These are phyloP conservation scores for Craterocephalus amniculus DNA, from an alignment of 2,797 vertebrate species.

Conservation along the genomic window DNA sequence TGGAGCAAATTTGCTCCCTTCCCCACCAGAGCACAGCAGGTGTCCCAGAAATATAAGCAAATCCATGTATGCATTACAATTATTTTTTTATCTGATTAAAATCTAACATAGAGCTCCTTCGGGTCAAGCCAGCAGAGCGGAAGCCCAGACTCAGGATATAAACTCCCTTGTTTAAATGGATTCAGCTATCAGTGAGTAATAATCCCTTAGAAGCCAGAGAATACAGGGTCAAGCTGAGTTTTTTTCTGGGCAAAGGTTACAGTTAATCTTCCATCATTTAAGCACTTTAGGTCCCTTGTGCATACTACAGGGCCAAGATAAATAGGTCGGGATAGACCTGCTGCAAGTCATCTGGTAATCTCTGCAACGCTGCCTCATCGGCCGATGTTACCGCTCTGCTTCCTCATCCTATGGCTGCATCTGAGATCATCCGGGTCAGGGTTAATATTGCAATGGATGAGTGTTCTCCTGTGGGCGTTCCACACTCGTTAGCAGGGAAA, in stretches of 20 bases:
- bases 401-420: constrained; percentile 52
- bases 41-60: constrained; percentile 10
- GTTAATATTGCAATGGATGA: constrained; percentile 50
- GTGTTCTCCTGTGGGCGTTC: constrained; percentile 41
- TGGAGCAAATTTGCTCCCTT: constrained; percentile 5
- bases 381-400: constrained; percentile 31
- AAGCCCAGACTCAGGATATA: constrained; percentile 67
- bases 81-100: constrained; percentile 26
- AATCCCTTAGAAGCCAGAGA: constrained; percentile 84
- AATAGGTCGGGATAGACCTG: constrained; percentile 56
- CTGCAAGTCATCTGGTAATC: constrained; percentile 69
- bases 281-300: constrained; percentile 55
- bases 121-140: constrained; percentile 79
- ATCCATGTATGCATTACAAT: constrained; percentile 18
- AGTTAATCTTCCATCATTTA: constrained; percentile 69
- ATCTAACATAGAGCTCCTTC: constrained; percentile 61
- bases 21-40: constrained; percentile 13
- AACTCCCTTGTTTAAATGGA: constrained; percentile 79
- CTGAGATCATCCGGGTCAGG: constrained; percentile 60
- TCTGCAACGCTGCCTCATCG: constrained; percentile 20
- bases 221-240: constrained; percentile 76
- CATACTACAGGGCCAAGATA: constrained; percentile 53
- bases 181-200: constrained; percentile 79
- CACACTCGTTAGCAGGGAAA: constrained; percentile 51
- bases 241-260: constrained; percentile 75